phyloP scores from a whole-genome alignment of 2,113 vertebrate genomes.

The Anoura caudifer region DNA sequence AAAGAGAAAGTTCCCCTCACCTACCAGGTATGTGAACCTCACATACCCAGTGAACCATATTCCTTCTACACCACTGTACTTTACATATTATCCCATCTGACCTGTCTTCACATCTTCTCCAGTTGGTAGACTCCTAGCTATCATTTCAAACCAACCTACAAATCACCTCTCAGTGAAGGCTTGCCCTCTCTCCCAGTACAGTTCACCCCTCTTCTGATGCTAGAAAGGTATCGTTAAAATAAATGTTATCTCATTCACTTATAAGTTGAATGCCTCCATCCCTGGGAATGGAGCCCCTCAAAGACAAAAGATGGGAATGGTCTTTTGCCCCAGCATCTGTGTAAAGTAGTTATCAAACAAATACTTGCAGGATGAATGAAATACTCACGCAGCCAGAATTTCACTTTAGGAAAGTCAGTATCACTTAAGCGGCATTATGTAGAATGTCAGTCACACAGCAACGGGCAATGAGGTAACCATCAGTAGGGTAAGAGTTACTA shows the following conservation, averaged over 20 bases:
- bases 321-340: not conserved
- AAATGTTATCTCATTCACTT: not conserved
- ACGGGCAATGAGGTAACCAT: not conserved
- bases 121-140: not conserved
- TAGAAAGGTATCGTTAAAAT: not conserved
- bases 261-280: not conserved
- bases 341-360: not conserved
- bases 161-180: not conserved
- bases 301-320: not conserved
- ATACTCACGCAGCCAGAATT: not conserved
- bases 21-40: no score
- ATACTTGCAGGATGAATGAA: not conserved
- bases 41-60: not conserved
- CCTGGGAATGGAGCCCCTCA: not conserved
- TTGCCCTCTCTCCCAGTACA: not conserved
- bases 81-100: not conserved
- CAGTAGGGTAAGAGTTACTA: not conserved
- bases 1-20: not conserved
- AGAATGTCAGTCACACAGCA: not conserved
- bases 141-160: not conserved
- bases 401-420: not conserved
- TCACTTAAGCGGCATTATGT: not conserved
- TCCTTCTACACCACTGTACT: not conserved
- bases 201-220: not conserved
- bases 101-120: not conserved